Evolutionary conservation across 2,797 vertebrate species (phyloP).

Genomic region (Erithacus rubecula): DNA sequence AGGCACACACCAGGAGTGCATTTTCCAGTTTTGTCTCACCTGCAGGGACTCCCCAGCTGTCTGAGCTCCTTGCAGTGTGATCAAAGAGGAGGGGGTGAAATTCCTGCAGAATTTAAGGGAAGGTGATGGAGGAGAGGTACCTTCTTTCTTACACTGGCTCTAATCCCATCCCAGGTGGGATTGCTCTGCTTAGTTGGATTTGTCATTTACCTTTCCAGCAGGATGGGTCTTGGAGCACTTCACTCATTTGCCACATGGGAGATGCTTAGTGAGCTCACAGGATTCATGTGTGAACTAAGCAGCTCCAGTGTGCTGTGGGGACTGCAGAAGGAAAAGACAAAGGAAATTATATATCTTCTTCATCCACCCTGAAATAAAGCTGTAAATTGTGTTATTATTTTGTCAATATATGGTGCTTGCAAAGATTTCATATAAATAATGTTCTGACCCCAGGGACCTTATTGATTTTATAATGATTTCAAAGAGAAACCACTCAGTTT

Average conservation of each 20-base stretch:
- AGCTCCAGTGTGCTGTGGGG: not conserved
- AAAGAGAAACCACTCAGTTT: slow-evolving; percentile 61
- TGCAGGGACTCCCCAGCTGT: not conserved
- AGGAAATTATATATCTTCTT: not conserved
- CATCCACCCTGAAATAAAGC: not conserved
- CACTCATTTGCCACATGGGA: accelerated
- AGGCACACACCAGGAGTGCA: not conserved
- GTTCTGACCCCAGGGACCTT: slow-evolving; percentile 14
- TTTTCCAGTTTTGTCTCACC: not conserved
- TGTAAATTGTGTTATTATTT: slow-evolving; percentile 52
- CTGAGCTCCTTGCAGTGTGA: accelerated
- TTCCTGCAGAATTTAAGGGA: not conserved
- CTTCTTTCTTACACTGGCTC: not conserved
- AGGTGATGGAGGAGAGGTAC: not conserved
- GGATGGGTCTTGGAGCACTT: not conserved
- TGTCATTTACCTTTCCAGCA: not conserved
- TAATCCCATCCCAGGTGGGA: not conserved
- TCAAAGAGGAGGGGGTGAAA: not conserved
- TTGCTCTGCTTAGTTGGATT: not conserved
- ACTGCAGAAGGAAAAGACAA: not conserved
- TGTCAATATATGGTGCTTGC: slow-evolving; percentile 6
- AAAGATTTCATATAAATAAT: slow-evolving; percentile 64
- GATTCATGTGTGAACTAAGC: not conserved
- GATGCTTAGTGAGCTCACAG: not conserved
- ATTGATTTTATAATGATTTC: slow-evolving; percentile 74